Evolutionary conservation across 2,888 invertebrate species (phyloP).

Genomic region (Rhagium mordax): DNA sequence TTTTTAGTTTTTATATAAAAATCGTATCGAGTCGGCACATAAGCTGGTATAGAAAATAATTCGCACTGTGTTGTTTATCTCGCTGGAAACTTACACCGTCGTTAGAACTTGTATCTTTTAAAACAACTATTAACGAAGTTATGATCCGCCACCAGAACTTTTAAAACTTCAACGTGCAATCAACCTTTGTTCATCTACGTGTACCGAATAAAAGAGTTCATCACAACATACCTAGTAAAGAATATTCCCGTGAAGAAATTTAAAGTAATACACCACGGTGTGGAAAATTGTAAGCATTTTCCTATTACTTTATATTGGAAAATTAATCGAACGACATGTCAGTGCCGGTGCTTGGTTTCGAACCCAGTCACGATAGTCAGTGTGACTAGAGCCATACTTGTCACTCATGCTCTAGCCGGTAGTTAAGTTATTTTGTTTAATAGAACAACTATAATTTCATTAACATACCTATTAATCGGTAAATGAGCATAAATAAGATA

Average conservation of each 20-base stretch:
- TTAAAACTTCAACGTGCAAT: conserved; percentile 44
- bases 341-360: too few species aligned
- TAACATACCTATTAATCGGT: too few species aligned
- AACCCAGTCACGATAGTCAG: too few species aligned
- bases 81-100: neutral
- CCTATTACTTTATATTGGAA: neutral
- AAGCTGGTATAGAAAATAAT: neutral
- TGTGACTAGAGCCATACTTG: too few species aligned
- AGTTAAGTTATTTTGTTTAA: too few species aligned
- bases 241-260: neutral
- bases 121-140: conserved; percentile 54
- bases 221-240: neutral
- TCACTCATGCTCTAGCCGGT: too few species aligned
- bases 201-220: conserved; percentile 38
- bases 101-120: conserved; percentile 46
- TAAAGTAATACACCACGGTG: neutral
- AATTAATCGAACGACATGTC: too few species aligned
- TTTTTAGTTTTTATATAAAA: neutral
- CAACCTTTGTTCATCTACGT: conserved; percentile 45
- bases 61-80: neutral
- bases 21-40: neutral
- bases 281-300: neutral
- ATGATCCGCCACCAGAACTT: conserved; percentile 46
- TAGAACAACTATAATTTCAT: too few species aligned
- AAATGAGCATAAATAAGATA: too few species aligned